Evolutionary conservation across 64 coral and sea anemone genomes (phyloP), one percentile per base, ranked within the genome.

Genomic region (Hydrozoanthus tunicans): DNA sequence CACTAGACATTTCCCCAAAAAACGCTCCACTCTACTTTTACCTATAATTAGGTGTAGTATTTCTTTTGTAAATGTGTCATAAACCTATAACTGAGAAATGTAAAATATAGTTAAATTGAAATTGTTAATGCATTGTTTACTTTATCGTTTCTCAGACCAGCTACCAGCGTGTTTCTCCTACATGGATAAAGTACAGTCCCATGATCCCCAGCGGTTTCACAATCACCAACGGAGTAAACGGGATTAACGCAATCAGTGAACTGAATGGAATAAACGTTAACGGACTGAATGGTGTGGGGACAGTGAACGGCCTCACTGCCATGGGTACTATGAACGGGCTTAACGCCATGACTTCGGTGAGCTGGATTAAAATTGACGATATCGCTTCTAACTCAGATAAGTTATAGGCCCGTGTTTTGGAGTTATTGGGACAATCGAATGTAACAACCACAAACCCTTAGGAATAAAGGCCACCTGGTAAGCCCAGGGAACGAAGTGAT

Each of bases 121-220:
- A 43, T 43, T 43, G 32, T 43, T 43, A 43, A 43, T 43, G 32
- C 32, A 2, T 43, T 43, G 32, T 43, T 43, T 43, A 43, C 32
- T 79, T 24, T 51, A 7, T 66, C 65, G 4, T 81, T 59, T 62
- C 17, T 25, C 78, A 97, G 95, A 90, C 91, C 70, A 92, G 93
- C n/a, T 95, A 93, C 90, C 94, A 94, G 71, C 94, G 94, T 15
- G 94, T 99, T 14, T 95, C 94, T 53, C 97, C 97, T 12, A 99
- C 97, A 7, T 99, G 97, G 97, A 99, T 99, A 70, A 99, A 99
- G 60, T 99, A 99, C 94, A 96, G 93, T 60, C 93, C 97, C 8
- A 92, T 96, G 69, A 94, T 96, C 59, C 95, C 95, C 0, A 96
- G 90, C 15, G 95, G 95, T 23, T 96, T 96, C 77, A 93, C 95